phyloP scores from a whole-genome alignment of 2,797 vertebrate genomes.

The Lerista edwardsae region DNA sequence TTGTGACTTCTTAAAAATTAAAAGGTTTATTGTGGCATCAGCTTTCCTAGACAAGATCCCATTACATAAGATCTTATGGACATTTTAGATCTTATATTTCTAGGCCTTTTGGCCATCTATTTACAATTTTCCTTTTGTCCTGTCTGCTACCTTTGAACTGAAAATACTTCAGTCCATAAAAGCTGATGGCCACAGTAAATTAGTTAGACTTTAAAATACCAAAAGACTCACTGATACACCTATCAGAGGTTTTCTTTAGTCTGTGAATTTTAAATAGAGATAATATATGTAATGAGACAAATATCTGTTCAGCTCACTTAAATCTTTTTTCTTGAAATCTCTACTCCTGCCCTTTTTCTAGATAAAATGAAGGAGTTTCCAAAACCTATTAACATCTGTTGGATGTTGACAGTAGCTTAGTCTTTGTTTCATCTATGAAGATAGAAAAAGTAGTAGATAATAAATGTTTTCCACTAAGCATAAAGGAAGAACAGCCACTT shows the following conservation, averaged over 20 bases:
- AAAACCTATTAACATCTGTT: background rate
- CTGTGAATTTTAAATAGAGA: background rate
- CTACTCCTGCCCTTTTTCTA: background rate
- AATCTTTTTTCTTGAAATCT: background rate
- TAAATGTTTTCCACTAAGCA: background rate
- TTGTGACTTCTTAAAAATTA: no score
- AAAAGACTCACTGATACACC: no score
- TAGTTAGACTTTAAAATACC: no score
- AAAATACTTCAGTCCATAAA: no score
- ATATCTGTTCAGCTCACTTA: background rate
- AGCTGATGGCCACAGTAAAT: no score
- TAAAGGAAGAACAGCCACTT: constrained; percentile 22
- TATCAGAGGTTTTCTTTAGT: background rate
- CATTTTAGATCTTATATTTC: no score
- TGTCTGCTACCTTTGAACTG: no score
- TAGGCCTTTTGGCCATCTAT: no score
- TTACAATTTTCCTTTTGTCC: no score
- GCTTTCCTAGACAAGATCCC: no score
- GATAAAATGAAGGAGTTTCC: background rate
- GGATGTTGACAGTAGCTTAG: constrained; percentile 13
- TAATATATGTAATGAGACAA: background rate
- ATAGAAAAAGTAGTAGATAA: background rate
- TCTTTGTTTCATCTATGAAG: background rate
- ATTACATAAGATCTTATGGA: no score
- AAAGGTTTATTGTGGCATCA: no score